These are phyloP conservation scores for Busseola fusca DNA, from an alignment of 2,888 invertebrate species.

Conservation along the genomic window DNA sequence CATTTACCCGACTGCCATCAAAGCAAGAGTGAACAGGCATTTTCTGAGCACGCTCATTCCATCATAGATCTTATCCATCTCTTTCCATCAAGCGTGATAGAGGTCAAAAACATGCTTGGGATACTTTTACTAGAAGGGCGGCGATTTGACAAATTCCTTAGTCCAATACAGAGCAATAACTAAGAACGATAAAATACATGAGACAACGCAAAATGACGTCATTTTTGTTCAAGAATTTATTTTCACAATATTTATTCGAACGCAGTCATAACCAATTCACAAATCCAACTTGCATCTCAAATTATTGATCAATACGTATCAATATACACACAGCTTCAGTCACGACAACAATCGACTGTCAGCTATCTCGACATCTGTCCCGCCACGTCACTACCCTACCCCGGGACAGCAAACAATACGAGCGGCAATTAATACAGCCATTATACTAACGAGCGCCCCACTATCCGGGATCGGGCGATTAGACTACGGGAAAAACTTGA, in stretches of 20 bases:
- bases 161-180: not conserved
- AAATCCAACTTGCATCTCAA: not conserved
- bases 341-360: conserved; percentile 40
- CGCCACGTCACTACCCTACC: conserved; percentile 47
- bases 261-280: not conserved
- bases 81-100: too few species aligned
- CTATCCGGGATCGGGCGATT: conserved; percentile 70
- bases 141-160: not conserved
- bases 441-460: conserved; percentile 78
- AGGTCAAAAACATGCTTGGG: too few species aligned
- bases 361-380: conserved; percentile 33
- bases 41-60: too few species aligned
- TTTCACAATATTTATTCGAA: not conserved
- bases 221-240: not conserved
- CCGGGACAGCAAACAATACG: conserved; percentile 73
- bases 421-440: conserved; percentile 81
- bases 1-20: too few species aligned
- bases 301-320: not conserved
- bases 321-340: not conserved
- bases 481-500: conserved; percentile 73
- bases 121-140: not conserved
- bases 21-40: too few species aligned
- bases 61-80: too few species aligned
- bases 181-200: not conserved
- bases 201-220: not conserved